These are phyloP conservation scores for Pantherophis vulpinus DNA, from an alignment of 2,797 vertebrate genomes.

Conservation along the genomic window DNA sequence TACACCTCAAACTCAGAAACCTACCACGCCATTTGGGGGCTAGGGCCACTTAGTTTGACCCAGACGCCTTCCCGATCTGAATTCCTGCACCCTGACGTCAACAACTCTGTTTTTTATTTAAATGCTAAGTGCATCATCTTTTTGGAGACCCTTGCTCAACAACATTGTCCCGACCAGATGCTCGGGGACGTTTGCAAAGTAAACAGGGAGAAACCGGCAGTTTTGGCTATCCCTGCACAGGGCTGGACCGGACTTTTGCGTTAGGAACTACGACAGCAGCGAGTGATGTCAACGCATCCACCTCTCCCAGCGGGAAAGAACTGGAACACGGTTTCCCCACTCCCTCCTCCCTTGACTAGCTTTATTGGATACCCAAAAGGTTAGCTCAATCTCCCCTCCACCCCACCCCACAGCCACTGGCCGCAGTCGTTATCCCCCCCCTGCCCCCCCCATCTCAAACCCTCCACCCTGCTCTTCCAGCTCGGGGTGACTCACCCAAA, in stretches of 20 bases:
- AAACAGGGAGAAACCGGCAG: not conserved
- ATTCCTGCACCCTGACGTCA: not conserved
- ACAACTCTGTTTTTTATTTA: not conserved
- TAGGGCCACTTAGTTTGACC: not conserved
- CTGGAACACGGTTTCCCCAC: not conserved
- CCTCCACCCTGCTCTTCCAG: not conserved
- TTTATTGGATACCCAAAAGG: not conserved
- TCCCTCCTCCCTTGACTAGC: not conserved
- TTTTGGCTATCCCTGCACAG: not conserved
- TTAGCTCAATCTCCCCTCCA: not conserved
- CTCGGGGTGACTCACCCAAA: not conserved
- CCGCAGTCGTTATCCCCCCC: not conserved
- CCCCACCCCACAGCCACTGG: not conserved
- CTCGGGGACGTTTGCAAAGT: not conserved
- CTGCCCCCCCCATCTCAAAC: not conserved
- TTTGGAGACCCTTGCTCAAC: not conserved
- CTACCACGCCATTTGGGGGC: not conserved
- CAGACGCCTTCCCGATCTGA: not conserved
- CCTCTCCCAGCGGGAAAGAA: not conserved
- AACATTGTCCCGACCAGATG: not conserved
- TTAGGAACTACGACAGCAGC: not conserved
- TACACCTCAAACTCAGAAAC: not conserved
- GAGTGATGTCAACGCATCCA: not conserved
- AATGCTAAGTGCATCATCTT: not conserved
- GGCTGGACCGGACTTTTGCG: no score